Percentiles rank a stretch among this genome's conserved stretches.
Evolutionary conservation across 1,140 invertebrate genomes (phyloP).

Genomic region (Riptortus pedestris): DNA sequence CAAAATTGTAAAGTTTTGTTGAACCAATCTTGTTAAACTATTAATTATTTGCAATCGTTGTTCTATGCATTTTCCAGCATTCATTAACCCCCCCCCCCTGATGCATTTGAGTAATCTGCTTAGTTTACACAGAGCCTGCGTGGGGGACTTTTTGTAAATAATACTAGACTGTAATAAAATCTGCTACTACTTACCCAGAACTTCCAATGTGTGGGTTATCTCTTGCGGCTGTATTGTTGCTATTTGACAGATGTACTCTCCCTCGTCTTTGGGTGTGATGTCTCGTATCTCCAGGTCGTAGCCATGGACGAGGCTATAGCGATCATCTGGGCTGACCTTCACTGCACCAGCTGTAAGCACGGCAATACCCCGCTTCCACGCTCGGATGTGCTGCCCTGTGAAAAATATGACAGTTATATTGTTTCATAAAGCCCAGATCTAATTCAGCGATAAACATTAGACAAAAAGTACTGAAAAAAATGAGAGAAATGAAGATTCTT

Average conservation of each 20-base stretch:
- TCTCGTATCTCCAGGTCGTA: constrained; percentile 44
- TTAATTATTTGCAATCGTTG: no score
- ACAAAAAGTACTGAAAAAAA: constrained; percentile 21
- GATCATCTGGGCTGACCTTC: constrained; percentile 43
- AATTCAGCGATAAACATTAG: no score
- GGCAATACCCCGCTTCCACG: constrained; percentile 45
- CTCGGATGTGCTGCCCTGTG: constrained; percentile 41
- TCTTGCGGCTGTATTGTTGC: constrained; percentile 43
- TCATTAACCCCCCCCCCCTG: no score
- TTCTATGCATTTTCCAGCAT: no score
- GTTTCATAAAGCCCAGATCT: no score
- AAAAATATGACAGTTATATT: no score
- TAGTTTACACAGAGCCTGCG: no score
- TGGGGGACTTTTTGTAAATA: no score
- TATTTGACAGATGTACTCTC: constrained; percentile 45
- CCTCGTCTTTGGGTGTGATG: constrained; percentile 42
- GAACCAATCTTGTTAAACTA: no score
- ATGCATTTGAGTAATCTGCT: no score
- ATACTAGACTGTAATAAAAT: neutral
- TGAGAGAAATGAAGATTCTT: no score
- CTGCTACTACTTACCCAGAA: constrained; percentile 42
- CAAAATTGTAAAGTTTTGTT: no score
- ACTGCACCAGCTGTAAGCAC: constrained; percentile 44
- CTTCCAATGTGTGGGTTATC: constrained; percentile 46
- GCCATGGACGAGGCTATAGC: constrained; percentile 42